These are phyloP conservation scores for Carpatolechia fugitivella DNA, from an alignment of 2,888 invertebrate genomes.

Conservation along the genomic window DNA sequence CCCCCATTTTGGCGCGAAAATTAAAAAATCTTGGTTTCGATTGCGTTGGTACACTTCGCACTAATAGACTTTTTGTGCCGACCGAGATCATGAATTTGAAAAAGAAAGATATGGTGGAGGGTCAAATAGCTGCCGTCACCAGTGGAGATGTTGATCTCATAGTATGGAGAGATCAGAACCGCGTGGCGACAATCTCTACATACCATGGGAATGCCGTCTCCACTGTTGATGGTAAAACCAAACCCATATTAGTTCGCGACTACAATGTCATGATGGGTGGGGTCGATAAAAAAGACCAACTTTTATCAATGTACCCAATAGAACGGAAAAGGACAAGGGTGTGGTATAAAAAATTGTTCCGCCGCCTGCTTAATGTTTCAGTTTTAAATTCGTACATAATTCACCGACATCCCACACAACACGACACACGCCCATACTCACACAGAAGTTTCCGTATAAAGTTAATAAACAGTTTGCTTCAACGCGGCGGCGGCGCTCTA, in stretches of 20 bases:
- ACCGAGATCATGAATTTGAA: neutral
- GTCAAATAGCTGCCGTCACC: neutral
- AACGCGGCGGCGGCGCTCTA: no score
- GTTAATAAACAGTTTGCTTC: no score
- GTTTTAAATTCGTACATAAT: neutral
- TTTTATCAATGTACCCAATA: conserved; percentile 1
- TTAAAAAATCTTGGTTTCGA: neutral
- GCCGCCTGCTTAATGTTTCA: neutral
- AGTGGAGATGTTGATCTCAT: neutral
- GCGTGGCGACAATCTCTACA: no score
- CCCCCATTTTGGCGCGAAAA: neutral
- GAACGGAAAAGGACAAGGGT: neutral
- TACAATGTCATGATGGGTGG: no score
- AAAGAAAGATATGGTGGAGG: neutral
- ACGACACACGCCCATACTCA: no score
- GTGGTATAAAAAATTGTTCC: neutral
- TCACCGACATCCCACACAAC: no score
- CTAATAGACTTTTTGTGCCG: neutral
- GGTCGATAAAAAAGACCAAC: neutral
- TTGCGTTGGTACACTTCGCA: neutral
- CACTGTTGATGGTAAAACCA: neutral
- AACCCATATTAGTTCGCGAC: neutral
- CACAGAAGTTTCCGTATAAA: no score
- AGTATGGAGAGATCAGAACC: neutral
- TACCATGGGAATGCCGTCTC: neutral